A percentile compares a stretch with the other conserved stretches of the same genome.
phyloP scores from a whole-genome alignment of 2,113 vertebrate species.

The Trematocara macrostoma region DNA sequence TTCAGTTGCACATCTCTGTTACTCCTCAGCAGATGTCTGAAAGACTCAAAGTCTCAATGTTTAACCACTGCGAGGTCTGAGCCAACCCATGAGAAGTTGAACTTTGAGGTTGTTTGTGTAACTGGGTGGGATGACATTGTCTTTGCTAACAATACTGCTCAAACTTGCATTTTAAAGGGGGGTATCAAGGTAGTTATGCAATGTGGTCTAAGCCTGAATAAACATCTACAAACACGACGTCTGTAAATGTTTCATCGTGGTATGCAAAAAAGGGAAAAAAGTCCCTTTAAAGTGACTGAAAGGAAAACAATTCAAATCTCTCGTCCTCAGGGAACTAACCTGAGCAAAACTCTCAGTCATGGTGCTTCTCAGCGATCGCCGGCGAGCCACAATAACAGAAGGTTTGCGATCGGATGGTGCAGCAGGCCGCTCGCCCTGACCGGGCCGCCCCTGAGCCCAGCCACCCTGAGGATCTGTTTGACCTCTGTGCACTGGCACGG shows the following conservation, averaged over 20 bases:
- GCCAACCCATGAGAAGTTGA: not conserved
- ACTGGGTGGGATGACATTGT: not conserved
- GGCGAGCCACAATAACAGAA: slow-evolving; percentile 89
- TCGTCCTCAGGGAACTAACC: slow-evolving; percentile 59
- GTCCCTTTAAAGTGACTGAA: not conserved
- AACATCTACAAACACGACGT: not conserved
- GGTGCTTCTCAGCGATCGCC: slow-evolving; percentile 80
- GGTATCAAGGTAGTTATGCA: not conserved
- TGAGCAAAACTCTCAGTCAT: slow-evolving; percentile 73
- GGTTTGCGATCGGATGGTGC: slow-evolving; percentile 76
- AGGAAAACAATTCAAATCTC: not conserved
- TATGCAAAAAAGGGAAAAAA: not conserved
- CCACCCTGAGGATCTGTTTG: slow-evolving; percentile 58
- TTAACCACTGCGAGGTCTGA: not conserved
- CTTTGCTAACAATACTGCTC: not conserved
- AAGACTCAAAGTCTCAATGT: not conserved
- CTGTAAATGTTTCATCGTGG: not conserved
- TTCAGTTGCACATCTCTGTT: not conserved
- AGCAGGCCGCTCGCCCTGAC: slow-evolving; percentile 51
- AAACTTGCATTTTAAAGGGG: not conserved
- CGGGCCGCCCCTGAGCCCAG: slow-evolving; percentile 59
- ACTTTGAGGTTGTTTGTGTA: not conserved
- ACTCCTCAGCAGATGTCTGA: not conserved
- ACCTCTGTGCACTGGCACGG: slow-evolving; percentile 85
- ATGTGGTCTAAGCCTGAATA: not conserved